These are phyloP conservation scores for Melieria crassipennis DNA, from an alignment of 2,888 invertebrate species.

Conservation along the genomic window DNA sequence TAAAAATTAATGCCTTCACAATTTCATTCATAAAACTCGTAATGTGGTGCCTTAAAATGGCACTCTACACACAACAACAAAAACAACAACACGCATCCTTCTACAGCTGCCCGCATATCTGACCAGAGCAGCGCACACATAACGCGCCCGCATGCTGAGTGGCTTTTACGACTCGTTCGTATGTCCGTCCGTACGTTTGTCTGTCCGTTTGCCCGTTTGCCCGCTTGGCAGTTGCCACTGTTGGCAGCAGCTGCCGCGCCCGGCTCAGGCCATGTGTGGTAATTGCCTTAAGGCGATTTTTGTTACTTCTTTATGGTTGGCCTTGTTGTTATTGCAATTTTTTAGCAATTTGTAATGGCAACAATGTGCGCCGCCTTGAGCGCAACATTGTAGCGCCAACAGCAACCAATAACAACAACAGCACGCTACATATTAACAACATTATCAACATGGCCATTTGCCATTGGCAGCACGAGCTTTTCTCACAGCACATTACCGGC, in stretches of 20 bases:
- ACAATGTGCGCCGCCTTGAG: background rate
- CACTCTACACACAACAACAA: background rate
- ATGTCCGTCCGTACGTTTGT: background rate
- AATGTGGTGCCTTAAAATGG: constrained; percentile 8
- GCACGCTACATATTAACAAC: background rate
- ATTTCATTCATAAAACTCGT: constrained; percentile 56
- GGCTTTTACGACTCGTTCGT: too few species aligned
- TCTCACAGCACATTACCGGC: too few species aligned
- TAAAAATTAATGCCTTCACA: constrained; percentile 59
- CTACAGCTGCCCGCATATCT: too few species aligned
- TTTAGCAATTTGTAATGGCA: background rate
- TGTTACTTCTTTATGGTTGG: background rate
- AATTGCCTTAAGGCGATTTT: constrained; percentile 32
- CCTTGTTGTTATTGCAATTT: too few species aligned
- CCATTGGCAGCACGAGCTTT: too few species aligned
- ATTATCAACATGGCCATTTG: background rate
- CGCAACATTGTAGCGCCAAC: background rate
- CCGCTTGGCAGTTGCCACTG: constrained; percentile 10
- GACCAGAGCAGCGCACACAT: too few species aligned
- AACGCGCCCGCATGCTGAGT: too few species aligned
- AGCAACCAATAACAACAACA: constrained; percentile 7
- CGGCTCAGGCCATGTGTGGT: constrained; percentile 17
- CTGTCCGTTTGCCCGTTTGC: background rate
- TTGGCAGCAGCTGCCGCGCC: constrained; percentile 27
- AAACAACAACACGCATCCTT: too few species aligned